Evolutionary conservation across 1,140 invertebrate species (phyloP).

Genomic region (Heliothis virescens): DNA sequence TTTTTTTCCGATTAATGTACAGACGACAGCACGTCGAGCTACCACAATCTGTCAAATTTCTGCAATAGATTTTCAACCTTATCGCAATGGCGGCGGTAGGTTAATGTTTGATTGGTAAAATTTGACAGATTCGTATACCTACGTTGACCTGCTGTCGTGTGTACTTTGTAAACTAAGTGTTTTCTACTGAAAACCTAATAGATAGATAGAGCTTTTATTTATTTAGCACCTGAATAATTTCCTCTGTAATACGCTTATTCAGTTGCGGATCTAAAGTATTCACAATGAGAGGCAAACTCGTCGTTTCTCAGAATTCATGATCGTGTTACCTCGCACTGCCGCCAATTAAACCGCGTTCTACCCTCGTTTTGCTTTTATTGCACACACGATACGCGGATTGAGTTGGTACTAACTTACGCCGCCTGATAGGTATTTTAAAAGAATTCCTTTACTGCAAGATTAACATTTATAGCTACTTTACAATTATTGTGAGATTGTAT

Average conservation of each 20-base stretch:
- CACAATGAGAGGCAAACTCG: conserved; percentile 36
- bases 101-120: no score
- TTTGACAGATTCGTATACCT: no score
- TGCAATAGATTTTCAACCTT: no score
- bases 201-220: conserved; percentile 8
- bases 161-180: neutral
- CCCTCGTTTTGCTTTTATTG: conserved; percentile 46
- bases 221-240: conserved; percentile 8
- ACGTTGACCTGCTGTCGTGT: no score
- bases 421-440: conserved; percentile 38
- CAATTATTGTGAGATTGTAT: neutral
- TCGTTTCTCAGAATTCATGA: conserved; percentile 48
- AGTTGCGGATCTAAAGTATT: conserved; percentile 31
- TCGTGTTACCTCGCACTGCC: conserved; percentile 48
- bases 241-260: conserved; percentile 7
- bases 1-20: neutral
- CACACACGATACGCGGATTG: conserved; percentile 47
- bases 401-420: conserved; percentile 41
- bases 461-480: conserved; percentile 37
- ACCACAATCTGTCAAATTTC: no score
- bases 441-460: conserved; percentile 34
- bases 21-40: no score
- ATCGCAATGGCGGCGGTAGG: no score
- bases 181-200: neutral
- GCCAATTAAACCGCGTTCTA: conserved; percentile 49